These are phyloP conservation scores for Laterallus jamaicensis DNA, from an alignment of 2,113 vertebrate species.

Conservation along the genomic window DNA sequence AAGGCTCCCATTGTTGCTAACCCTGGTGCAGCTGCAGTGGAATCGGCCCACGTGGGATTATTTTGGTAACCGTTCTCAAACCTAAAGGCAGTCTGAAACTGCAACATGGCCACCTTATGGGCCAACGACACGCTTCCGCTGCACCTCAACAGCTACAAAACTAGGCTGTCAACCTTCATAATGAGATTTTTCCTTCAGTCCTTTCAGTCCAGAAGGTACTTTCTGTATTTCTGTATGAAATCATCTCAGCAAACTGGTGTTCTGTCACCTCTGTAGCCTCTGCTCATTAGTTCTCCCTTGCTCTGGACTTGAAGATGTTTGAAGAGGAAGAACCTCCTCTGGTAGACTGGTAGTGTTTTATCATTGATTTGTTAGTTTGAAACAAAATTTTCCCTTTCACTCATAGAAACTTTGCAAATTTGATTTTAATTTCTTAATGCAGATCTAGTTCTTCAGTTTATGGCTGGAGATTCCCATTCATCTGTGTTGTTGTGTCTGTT, in stretches of 20 bases:
- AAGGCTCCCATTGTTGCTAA: slow-evolving; percentile 57
- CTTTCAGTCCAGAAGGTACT: background rate
- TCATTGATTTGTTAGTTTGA: background rate
- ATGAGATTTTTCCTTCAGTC: background rate
- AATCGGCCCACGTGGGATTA: slow-evolving; percentile 15
- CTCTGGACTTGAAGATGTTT: background rate
- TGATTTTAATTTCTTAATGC: background rate
- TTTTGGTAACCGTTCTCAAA: slow-evolving; percentile 20
- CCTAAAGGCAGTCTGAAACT: background rate
- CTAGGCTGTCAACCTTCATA: background rate
- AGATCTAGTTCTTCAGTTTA: background rate
- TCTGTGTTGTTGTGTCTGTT: background rate
- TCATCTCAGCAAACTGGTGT: background rate
- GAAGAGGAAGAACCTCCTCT: background rate
- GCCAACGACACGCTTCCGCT: background rate
- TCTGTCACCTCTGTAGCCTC: background rate
- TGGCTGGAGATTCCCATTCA: background rate
- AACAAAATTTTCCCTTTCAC: background rate
- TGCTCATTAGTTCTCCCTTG: background rate
- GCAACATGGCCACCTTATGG: background rate
- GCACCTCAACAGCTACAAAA: background rate
- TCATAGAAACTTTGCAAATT: background rate
- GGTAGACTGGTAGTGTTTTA: background rate
- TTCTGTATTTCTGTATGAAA: background rate
- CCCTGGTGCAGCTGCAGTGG: slow-evolving; percentile 60